Conservation (phyloP, 2,113 vertebrate species). For the Oenanthe oenanthe region DNA sequence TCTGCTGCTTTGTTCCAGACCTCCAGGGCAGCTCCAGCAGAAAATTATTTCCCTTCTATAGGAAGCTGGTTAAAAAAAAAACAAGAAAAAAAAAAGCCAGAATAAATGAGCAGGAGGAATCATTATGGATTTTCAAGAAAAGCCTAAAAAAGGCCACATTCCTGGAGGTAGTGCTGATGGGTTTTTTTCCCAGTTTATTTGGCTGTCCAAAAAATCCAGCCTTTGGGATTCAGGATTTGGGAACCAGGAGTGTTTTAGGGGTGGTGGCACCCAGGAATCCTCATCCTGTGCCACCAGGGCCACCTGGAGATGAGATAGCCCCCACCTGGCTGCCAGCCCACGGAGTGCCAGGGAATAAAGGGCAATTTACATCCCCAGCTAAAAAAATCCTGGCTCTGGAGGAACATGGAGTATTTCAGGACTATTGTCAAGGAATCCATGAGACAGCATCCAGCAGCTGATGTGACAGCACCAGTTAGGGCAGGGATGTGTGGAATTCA, state of each 20-base stretch:
- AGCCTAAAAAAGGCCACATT: not conserved
- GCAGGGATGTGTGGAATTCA: not conserved
- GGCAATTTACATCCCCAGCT: not conserved
- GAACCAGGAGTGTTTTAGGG: not conserved
- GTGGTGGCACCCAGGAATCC: not conserved
- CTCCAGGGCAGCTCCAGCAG: not conserved
- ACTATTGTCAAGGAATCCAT: not conserved
- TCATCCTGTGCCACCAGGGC: not conserved
- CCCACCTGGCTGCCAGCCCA: slow-evolving; percentile 13
- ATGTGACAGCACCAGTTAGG: not conserved
- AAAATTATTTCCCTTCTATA: not conserved
- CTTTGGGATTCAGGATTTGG: not conserved
- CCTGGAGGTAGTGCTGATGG: not conserved
- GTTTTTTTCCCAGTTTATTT: not conserved
- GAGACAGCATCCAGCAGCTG: not conserved
- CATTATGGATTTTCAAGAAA: not conserved
- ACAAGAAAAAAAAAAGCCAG: not conserved
- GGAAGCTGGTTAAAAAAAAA: not conserved
- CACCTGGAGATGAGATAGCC: not conserved
- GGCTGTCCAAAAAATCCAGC: not conserved
- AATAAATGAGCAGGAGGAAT: slow-evolving; percentile 2
- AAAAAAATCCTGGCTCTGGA: not conserved
- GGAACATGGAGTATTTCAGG: not conserved
- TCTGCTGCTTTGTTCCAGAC: not conserved
- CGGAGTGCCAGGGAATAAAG: not conserved